Evolutionary conservation across 2,888 invertebrate genomes (phyloP), one percentile per base, ranked within the genome.

Genomic region (Leucania comma): DNA sequence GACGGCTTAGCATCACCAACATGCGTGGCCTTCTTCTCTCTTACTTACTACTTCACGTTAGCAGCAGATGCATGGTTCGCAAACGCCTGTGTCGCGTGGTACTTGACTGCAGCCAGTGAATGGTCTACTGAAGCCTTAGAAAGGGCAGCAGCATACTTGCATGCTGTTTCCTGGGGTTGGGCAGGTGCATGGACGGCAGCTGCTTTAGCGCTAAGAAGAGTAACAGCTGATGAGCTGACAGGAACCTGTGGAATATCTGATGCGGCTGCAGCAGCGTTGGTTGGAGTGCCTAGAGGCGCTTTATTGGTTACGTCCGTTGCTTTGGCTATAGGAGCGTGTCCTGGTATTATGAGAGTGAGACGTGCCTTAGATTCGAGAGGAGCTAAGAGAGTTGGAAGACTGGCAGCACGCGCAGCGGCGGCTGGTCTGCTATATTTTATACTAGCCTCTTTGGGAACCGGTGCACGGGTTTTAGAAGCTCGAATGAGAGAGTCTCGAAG

Each of bases 121-220:
- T 99, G 99, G 99, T 98, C 98, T 35, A 98, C 98, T 71, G 99
- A 99, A 93, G 98, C 98, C 3, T 97, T 99, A 65, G 98, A 98
- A 92, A 97, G 98, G 61, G 97, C 98, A 38, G 98, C 98, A 0
- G 97, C 98, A 24, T 97, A 98, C 87, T 97, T 99, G 81, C 99
- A 99, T 93, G 97, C 98, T 2, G 97, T 97, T 1, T 98, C 98
- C 2, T 99, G 99, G 99, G 98, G 98, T 72, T 97, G 98, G 85
- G 98, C 99, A 0, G 97, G 98, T 53, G 97, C 98, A 17, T 97
- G 98, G 87, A 98, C 98, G 22, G 98, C 98, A 70, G 98, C 98
- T 6, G 98, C 98, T 24, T 93, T 99, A 50, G 97, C 98, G 46
- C 96, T 98, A 87, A 97, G 98, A 42, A 97, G 97, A 82, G 98